Conservation (phyloP, 2,888 invertebrate species). For the Nymphalis urticae region DNA sequence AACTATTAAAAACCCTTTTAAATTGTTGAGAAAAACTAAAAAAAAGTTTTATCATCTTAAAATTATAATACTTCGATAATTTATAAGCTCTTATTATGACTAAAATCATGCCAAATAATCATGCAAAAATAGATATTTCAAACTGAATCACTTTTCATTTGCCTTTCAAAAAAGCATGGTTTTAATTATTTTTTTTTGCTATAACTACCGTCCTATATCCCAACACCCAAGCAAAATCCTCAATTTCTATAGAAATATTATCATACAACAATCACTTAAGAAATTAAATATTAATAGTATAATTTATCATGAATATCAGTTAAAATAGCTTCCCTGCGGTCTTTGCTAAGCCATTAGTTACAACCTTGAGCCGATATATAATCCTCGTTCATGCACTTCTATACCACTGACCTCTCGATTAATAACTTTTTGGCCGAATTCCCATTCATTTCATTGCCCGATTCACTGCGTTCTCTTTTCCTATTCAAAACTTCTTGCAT, state of each 20-base stretch:
- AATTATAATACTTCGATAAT: not conserved
- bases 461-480: conserved; percentile 66
- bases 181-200: too few relatives aligned
- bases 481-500: conserved; percentile 43
- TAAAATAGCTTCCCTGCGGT: not conserved
- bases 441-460: conserved; percentile 54
- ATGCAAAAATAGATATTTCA: not conserved
- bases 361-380: not conserved
- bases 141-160: too few relatives aligned
- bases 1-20: too few relatives aligned
- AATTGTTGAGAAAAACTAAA: too few relatives aligned
- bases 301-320: not conserved
- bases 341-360: conserved; percentile 1
- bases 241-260: not conserved
- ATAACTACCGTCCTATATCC: not conserved
- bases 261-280: too few relatives aligned
- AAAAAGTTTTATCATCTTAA: too few relatives aligned
- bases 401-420: conserved; percentile 57
- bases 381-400: conserved; percentile 10
- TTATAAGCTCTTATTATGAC: not conserved
- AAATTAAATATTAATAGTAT: too few relatives aligned
- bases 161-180: too few relatives aligned
- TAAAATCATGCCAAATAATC: not conserved
- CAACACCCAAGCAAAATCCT: not conserved
- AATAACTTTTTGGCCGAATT: conserved; percentile 63